Evolutionary conservation across 2,888 invertebrate species (phyloP).

Genomic region (Metalampra italica): DNA sequence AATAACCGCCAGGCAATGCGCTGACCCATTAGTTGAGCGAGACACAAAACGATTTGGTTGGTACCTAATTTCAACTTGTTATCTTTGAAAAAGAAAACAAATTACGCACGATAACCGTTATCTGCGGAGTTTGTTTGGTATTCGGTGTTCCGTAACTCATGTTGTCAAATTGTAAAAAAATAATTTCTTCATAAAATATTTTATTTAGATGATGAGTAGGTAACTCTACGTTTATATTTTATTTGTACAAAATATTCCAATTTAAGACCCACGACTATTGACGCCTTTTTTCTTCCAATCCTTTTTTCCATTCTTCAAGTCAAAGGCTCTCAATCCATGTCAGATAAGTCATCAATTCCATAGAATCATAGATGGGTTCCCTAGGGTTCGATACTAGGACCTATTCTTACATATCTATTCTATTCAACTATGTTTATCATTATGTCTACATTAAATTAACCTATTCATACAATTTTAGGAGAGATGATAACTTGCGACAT

Average conservation of each 20-base stretch:
- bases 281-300: neutral
- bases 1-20: slow-evolving; percentile 60
- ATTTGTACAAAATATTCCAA: neutral
- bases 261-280: neutral
- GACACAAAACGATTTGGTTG: slow-evolving; percentile 26
- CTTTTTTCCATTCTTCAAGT: neutral
- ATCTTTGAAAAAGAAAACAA: slow-evolving; percentile 34
- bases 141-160: slow-evolving; percentile 24
- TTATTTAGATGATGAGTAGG: too few species aligned
- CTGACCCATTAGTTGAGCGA: slow-evolving; percentile 52
- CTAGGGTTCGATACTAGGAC: neutral
- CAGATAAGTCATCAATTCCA: slow-evolving; percentile 4
- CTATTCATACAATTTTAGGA: too few species aligned
- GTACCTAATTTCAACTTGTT: slow-evolving; percentile 35
- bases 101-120: slow-evolving; percentile 23
- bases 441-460: too few species aligned
- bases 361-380: neutral
- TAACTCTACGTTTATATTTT: too few species aligned
- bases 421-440: too few species aligned
- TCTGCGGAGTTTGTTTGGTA: slow-evolving; percentile 27
- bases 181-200: too few species aligned
- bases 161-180: too few species aligned
- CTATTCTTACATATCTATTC: neutral
- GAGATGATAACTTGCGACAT: too few species aligned
- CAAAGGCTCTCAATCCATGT: neutral